Evolutionary conservation across 2,113 vertebrate species (phyloP).

Genomic region (Platysteira castanea): DNA sequence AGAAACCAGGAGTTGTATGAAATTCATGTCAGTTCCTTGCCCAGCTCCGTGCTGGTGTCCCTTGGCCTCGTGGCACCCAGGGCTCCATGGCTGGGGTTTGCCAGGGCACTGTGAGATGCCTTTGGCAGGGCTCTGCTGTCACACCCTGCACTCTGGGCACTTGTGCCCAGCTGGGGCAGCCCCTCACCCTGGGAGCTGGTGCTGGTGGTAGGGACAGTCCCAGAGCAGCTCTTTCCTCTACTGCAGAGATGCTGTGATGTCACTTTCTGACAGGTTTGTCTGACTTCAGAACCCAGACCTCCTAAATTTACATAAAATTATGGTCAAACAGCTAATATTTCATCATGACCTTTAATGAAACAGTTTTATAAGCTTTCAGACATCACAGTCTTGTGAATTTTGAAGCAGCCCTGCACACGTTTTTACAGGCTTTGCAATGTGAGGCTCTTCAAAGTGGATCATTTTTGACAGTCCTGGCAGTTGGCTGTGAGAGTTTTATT

Average conservation of each 20-base stretch:
- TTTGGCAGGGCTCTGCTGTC: background rate
- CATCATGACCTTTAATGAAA: background rate
- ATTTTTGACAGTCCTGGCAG: constrained; percentile 62
- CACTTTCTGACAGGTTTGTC: background rate
- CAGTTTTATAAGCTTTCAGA: background rate
- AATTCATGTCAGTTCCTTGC: accelerated
- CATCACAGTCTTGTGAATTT: background rate
- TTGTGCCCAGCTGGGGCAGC: background rate
- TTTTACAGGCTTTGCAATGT: constrained; percentile 9
- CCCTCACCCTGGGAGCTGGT: background rate
- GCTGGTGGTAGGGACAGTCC: background rate
- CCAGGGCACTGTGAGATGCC: background rate
- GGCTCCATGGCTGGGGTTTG: background rate
- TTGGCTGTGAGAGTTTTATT: constrained; percentile 56
- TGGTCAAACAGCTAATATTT: background rate
- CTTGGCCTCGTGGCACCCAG: background rate
- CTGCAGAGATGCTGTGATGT: background rate
- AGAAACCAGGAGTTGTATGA: background rate
- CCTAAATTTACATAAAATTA: background rate
- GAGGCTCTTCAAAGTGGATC: constrained; percentile 56
- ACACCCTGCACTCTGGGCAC: background rate
- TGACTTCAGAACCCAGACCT: background rate
- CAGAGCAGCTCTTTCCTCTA: background rate
- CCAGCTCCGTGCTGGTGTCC: background rate
- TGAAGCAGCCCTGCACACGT: background rate